Base-by-base conservation (phyloP, 2,888 invertebrate genomes). In the Lysandra bellargus region DNA sequence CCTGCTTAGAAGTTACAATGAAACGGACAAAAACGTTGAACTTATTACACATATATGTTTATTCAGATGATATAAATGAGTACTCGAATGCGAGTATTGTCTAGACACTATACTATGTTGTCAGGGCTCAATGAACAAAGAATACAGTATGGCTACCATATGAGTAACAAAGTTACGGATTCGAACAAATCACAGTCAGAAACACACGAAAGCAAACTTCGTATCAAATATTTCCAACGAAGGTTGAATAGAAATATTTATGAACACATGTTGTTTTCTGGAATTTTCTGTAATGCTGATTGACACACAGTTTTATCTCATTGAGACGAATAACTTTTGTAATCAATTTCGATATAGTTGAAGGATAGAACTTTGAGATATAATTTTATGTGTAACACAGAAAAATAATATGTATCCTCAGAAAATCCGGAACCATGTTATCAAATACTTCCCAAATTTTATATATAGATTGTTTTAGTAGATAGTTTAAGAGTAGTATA, bases 331-430 rank as follows among this genome's bases (percentile, higher is more conserved):
- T 9, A 64, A 64, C 64, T 74, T 74, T 74, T 9, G 44, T 74
- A 44, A 74, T 74, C 74, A 74, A 74, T 44, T n/a, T 44, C 49
- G 17, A 74, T 74, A 40, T 17, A 9, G 44, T 74, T 44, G 73
- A 74, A 44, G 40, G 44, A 64, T 64, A 64, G 64, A 64, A 64
- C 1, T 30, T 64, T 23, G 30, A 30, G 64, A 64, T 23, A 64
- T 30, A 30, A 64, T 33, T 30, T 64, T 30, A 64, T 12, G 49
- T 49, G 49, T 49, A 49, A 49, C 49, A 49, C 2, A 49, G 49
- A 49, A 49, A 49, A 0, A 7, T 44, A 7, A 7, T 1, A 44
- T 44, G 1, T 44, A 44, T 44, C 44, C 44, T 44, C 7, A 7
- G 7, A 44, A 44, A 44, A 44, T 44, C 7, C 44, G 7, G 1